These are phyloP conservation scores for Sminthurides bifidus DNA, from an alignment of 1,140 invertebrate species.

Conservation along the genomic window DNA sequence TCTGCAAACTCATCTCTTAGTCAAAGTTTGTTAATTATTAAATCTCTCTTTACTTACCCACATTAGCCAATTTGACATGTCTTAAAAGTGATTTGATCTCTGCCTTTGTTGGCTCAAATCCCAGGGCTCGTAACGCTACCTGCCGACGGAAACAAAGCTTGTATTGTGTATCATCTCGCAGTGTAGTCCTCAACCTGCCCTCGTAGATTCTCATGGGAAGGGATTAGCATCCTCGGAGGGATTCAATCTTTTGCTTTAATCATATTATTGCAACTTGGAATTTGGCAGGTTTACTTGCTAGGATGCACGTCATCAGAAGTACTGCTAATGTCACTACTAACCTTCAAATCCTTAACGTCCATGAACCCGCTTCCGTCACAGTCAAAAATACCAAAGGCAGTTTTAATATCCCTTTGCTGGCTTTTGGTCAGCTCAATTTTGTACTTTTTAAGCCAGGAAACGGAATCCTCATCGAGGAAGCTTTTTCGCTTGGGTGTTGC, in stretches of 20 bases:
- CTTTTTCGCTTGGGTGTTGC: not conserved
- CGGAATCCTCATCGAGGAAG: not conserved
- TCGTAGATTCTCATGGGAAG: too few species aligned
- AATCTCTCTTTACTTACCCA: constrained; percentile 37
- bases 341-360: constrained; percentile 84
- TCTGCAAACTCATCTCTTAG: too few species aligned
- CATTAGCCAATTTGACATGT: constrained; percentile 76
- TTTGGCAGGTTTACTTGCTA: too few species aligned
- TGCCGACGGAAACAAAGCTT: constrained; percentile 38
- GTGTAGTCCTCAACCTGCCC: too few species aligned
- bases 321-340: not conserved
- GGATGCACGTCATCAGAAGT: not conserved
- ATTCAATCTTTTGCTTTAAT: too few species aligned
- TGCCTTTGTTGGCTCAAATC: constrained; percentile 47
- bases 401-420: constrained; percentile 83
- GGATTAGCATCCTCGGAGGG: too few species aligned
- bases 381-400: constrained; percentile 93
- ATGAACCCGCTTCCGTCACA: constrained; percentile 73
- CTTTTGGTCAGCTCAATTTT: constrained; percentile 71
- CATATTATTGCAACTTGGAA: too few species aligned
- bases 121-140: constrained; percentile 47
- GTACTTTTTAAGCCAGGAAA: not conserved
- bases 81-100: constrained; percentile 76
- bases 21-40: not conserved
- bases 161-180: too few species aligned